Evolutionary conservation across 2,797 vertebrate species (phyloP), one percentile per base, ranked within the genome.

Genomic region (Peromyscus eremicus): DNA sequence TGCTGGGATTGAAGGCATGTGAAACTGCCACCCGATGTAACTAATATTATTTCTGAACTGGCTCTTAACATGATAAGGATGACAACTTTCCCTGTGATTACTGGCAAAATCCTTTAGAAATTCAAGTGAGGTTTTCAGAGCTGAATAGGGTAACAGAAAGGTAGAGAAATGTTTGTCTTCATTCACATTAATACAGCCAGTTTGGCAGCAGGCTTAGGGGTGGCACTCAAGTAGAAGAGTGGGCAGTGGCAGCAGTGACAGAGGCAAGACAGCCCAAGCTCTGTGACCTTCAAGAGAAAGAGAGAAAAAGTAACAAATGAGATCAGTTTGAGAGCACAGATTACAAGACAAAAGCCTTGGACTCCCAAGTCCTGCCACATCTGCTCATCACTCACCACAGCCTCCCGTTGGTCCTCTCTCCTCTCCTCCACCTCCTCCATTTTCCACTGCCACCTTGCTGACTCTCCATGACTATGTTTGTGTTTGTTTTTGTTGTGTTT

Each of bases 161-260:
- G 68, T 73, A 60, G 76, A 19, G 71, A 97, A 87, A 89, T 87
- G 27, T 75, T 66, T 95, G 55, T 89, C 89, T 95, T 49, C 10
- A 85, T 79, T 95, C 57, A 97, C 91, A 96, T 88, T 79, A 94
- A 97, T 94, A 95, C 87, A 96, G 79, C 86, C 2, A 0, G 71
- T 95, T 96, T 94, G 71, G 83, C 75, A 95, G 64, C 60, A 94
- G 92, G 49, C 49, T 71, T 94, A 79, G n/a, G 76, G 83, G 55
- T 95, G 83, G 46, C 91, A 93, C 84, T 43, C 89, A 85, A 83
- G 71, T 92, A 88, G 80, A 95, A 95, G 68, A 93, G 40, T 93
- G 75, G 86, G 79, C 2, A 2, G 75, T 84, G 32, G 82, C 40
- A 25, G 55, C 73, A 11, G 70, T 49, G 79, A 95, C 96, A 96